Evolutionary conservation across 2,797 vertebrate species (phyloP), one percentile per base, ranked within the genome.

Genomic region (Astyanax mexicanus): DNA sequence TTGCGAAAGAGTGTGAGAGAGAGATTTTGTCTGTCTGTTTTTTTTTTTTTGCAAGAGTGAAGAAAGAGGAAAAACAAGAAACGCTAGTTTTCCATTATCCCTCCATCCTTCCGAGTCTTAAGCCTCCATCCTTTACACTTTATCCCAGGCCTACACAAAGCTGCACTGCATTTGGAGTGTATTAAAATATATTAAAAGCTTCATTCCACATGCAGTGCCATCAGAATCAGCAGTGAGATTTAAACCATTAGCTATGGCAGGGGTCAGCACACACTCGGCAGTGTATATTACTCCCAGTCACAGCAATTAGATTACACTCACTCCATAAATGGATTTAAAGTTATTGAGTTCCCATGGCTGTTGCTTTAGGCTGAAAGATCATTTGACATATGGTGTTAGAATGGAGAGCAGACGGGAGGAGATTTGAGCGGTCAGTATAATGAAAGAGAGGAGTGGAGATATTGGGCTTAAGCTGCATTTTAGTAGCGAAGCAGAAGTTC

Each of bases 61-160:
- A 40, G 29, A 52, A 35, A 37, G 54, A 72, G 19, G 11, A 29
- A 70, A 27, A 58, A 32, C 5, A 35, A 40, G 44, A 69, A 77
- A 77, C 86, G 82, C 89, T 76, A 80, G 72, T 81, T 81, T 76
- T 69, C 81, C 54, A 64, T 79, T 74, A 80, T 76, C 72, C 66
- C 72, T 79, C 68, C 51, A 73, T 83, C 72, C 60, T 32, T 65
- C 73, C 70, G 54, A 61, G 69, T 67, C n/a, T 52, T 73, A 72
- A 73, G 64, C 61, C 51, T 67, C 27, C 40, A 57, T 54, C 23
- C 57, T 66, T n/a, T 64, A 15, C 42, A 70, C 77, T 70, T 57
- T 54, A 69, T 32, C 73, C 65, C 27, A 54, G 74, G 40, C 60
- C 72, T 66, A 42, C 69, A 67, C 62, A 60, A 70, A 66, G 66